These are phyloP conservation scores for Vireo altiloquus DNA, from an alignment of 2,113 vertebrate genomes.

Conservation along the genomic window DNA sequence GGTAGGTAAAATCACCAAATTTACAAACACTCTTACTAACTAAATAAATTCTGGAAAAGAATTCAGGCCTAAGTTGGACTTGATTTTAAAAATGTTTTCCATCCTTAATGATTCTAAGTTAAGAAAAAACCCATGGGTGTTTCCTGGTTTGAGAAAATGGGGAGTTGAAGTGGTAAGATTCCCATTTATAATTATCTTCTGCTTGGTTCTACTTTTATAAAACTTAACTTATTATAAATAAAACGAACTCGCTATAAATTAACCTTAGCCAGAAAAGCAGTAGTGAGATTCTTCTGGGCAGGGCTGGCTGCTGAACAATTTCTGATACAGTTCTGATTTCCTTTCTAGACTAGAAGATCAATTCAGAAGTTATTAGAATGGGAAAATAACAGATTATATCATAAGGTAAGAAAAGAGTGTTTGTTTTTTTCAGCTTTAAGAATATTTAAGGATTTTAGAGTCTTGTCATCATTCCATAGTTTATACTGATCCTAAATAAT, in stretches of 20 bases:
- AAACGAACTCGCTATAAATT: neutral
- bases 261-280: neutral
- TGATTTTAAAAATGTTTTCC: neutral
- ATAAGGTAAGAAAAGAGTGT: constrained; percentile 84
- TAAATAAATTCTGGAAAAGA: neutral
- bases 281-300: neutral
- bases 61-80: neutral
- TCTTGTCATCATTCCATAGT: neutral
- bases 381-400: constrained; percentile 98
- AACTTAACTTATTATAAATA: neutral
- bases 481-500: neutral
- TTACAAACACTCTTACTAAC: neutral
- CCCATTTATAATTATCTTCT: neutral
- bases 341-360: constrained; percentile 91
- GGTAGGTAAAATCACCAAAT: neutral
- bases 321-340: constrained; percentile 50
- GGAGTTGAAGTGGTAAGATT: neutral
- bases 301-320: neutral
- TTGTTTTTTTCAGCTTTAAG: neutral
- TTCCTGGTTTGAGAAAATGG: neutral
- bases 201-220: neutral
- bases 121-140: neutral
- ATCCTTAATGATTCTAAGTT: neutral
- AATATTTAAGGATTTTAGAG: neutral
- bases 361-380: constrained; percentile 98